These are phyloP conservation scores for Anolis sagrei DNA, from an alignment of 2,113 vertebrate genomes.

Conservation along the genomic window DNA sequence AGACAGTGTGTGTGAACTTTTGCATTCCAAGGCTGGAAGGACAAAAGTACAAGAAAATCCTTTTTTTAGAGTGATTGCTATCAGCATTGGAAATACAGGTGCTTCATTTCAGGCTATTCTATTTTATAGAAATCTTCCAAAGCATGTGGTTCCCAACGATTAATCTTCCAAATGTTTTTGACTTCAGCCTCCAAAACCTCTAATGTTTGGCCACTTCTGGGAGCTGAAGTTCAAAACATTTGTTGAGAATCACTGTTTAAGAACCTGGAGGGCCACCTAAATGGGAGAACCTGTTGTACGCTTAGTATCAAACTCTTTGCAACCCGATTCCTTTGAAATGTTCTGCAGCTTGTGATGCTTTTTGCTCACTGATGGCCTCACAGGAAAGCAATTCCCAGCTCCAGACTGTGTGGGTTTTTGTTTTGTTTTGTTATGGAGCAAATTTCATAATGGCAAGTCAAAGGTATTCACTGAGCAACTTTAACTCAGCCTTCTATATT, in stretches of 20 bases:
- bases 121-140: neutral
- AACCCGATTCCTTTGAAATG: neutral
- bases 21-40: slow-evolving; percentile 45
- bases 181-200: too few relatives aligned
- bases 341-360: neutral
- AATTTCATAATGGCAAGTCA: neutral
- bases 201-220: too few relatives aligned
- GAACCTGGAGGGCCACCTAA: neutral
- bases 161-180: neutral
- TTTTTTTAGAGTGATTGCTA: slow-evolving; percentile 43
- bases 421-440: neutral
- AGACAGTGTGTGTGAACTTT: slow-evolving; percentile 9
- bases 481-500: neutral
- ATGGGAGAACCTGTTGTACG: neutral
- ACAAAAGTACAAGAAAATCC: slow-evolving; percentile 27
- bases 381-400: neutral
- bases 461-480: neutral
- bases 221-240: too few relatives aligned
- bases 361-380: neutral
- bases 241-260: neutral
- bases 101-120: neutral
- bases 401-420: neutral
- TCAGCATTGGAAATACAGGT: neutral
- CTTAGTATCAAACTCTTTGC: neutral
- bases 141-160: neutral